A percentile compares a stretch with the other conserved stretches of the same genome.
phyloP scores from a whole-genome alignment of 2,113 vertebrate genomes.

The Crotophaga sulcirostris region DNA sequence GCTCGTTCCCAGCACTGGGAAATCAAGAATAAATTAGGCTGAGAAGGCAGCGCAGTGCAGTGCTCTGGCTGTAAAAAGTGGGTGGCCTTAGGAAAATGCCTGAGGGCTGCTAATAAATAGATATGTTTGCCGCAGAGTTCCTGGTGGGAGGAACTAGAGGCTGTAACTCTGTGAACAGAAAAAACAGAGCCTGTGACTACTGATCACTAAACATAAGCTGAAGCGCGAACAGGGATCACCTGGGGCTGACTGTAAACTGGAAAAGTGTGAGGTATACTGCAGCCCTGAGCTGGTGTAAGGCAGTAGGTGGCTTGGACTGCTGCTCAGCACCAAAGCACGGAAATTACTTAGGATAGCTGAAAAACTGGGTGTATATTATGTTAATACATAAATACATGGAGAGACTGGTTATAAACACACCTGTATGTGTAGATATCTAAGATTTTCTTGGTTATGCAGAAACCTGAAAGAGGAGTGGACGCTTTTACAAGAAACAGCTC shows the following conservation, averaged over 20 bases:
- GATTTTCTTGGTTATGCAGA: neutral
- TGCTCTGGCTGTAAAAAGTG: neutral
- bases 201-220: too few relatives aligned
- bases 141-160: neutral
- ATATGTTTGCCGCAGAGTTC: neutral
- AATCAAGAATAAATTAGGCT: neutral
- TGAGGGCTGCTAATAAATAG: neutral
- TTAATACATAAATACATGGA: neutral
- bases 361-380: neutral
- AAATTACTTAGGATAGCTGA: neutral
- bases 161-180: neutral
- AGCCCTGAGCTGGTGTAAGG: neutral
- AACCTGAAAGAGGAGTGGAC: neutral
- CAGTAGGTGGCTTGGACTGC: neutral
- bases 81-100: neutral
- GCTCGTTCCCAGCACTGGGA: accelerated
- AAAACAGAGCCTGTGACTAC: neutral
- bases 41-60: neutral
- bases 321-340: neutral
- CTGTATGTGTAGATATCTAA: neutral
- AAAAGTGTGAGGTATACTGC: neutral
- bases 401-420: too few relatives aligned
- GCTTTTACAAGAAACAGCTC: neutral
- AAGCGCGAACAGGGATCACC: neutral
- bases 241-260: accelerated